Evolutionary conservation across 2,888 invertebrate genomes (phyloP), one percentile per base, ranked within the genome.

Genomic region (Gryllus longicercus): DNA sequence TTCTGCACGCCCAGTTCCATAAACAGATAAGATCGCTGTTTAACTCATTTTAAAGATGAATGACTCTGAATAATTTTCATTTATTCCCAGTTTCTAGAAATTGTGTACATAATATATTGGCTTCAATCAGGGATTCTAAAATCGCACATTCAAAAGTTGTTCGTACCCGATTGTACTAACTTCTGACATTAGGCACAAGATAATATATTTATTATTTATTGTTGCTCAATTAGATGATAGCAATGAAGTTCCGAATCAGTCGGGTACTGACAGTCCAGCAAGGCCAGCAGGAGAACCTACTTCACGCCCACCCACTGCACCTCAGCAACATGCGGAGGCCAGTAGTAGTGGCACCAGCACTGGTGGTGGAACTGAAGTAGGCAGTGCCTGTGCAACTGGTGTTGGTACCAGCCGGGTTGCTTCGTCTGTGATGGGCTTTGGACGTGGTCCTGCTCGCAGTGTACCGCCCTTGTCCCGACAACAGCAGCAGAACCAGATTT

Each of bases 191-290:
- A 8, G 38, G 38, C 38, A 38, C 38, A 8, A 38, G 38, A 38
- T 38, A 38, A 38, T 8, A 38, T 38, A 38, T 38, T 38, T 38
- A 5, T 38, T 38, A 38, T 38, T 38, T 4, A 38, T 38, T 38
- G 38, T 38, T 38, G 4, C 38, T 5, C 38, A 8, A 76, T 85
- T 81, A 85, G 92, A 91, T 86, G 94, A 92, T 83, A 90, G 90
- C 74, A 91, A 90, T 79, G 91, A 92, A 85, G 90, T 90, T 50
- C 90, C 91, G 84, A 92, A 90, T 88, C 94, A 87, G 88, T 92
- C 84, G 51, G 84, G 83, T 78, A 83, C 82, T 74, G 84, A 83
- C 75, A 82, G 84, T 75, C 75, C 38, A 63, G 80, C 79, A 16
- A 78, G 75, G 12, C 75, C 75, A 78, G 80, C 78, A 25, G 78